Evolutionary conservation across 2,113 vertebrate species (phyloP).

Genomic region (Psammodynastes pulverulentus): DNA sequence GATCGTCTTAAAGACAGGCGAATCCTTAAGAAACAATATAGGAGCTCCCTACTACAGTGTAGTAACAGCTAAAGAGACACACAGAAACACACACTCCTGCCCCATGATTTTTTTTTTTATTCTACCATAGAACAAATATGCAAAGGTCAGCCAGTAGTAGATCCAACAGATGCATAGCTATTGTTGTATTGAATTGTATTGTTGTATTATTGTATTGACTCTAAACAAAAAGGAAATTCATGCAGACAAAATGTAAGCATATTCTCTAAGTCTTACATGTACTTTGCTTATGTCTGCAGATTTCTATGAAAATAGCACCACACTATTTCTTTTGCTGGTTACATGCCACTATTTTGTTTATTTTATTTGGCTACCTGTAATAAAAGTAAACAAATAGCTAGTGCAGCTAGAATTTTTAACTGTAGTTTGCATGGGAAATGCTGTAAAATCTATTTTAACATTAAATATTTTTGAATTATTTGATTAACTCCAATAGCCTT

Average conservation of each 20-base stretch:
- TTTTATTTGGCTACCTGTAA: not conserved
- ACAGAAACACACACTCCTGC: not conserved
- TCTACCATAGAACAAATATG: not conserved
- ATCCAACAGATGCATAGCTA: not conserved
- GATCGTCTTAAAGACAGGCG: not conserved
- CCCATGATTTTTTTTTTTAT: not conserved
- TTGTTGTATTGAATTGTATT: not conserved
- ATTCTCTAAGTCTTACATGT: not conserved
- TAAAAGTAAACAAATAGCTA: not conserved
- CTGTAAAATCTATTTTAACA: not conserved
- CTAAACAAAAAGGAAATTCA: not conserved
- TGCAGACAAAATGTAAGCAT: not conserved
- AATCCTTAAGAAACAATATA: not conserved
- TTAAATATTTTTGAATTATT: not conserved
- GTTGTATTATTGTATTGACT: too few species aligned
- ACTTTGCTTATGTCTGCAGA: not conserved
- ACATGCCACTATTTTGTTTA: not conserved
- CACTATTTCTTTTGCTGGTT: not conserved
- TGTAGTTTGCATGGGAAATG: not conserved
- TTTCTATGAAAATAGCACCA: not conserved
- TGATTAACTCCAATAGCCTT: not conserved
- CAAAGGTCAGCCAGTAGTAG: not conserved
- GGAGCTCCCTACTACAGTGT: rapidly evolving
- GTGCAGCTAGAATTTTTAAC: not conserved
- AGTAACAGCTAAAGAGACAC: not conserved